These are phyloP conservation scores for Tapirus indicus DNA, from an alignment of 2,797 vertebrate species.

Conservation along the genomic window DNA sequence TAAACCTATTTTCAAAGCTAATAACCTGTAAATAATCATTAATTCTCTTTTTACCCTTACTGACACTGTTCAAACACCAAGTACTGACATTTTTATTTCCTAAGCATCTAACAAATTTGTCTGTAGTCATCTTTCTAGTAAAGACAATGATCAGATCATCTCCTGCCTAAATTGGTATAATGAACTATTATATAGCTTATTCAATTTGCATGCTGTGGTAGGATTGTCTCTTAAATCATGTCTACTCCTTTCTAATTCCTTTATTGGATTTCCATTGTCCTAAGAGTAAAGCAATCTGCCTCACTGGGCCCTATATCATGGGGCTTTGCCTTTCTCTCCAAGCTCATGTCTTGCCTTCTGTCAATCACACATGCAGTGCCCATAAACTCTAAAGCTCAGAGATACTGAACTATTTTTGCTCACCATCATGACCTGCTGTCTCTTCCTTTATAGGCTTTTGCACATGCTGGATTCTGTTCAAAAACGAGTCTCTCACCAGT, in stretches of 20 bases:
- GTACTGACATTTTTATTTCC: not conserved
- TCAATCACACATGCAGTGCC: not conserved
- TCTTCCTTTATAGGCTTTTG: not conserved
- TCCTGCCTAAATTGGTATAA: not conserved
- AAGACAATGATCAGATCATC: not conserved
- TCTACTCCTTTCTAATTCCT: not conserved
- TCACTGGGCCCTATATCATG: not conserved
- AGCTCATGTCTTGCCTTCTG: not conserved
- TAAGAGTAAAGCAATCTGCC: not conserved
- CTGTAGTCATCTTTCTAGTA: not conserved
- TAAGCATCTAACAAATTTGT: not conserved
- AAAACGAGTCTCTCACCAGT: not conserved
- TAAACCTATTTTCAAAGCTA: not conserved
- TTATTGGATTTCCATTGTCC: not conserved
- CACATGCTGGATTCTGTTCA: not conserved
- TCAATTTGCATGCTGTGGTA: not conserved
- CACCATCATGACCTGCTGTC: not conserved
- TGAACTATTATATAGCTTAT: not conserved
- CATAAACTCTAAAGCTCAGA: not conserved
- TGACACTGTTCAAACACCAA: not conserved
- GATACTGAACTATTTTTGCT: not conserved
- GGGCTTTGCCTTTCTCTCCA: not conserved
- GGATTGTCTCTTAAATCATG: not conserved
- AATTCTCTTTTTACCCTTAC: not conserved
- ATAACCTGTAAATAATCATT: not conserved